Percentiles rank a stretch among this genome's conserved stretches.
phyloP scores from a whole-genome alignment of 2,797 vertebrate species.

The Spea hammondii region DNA sequence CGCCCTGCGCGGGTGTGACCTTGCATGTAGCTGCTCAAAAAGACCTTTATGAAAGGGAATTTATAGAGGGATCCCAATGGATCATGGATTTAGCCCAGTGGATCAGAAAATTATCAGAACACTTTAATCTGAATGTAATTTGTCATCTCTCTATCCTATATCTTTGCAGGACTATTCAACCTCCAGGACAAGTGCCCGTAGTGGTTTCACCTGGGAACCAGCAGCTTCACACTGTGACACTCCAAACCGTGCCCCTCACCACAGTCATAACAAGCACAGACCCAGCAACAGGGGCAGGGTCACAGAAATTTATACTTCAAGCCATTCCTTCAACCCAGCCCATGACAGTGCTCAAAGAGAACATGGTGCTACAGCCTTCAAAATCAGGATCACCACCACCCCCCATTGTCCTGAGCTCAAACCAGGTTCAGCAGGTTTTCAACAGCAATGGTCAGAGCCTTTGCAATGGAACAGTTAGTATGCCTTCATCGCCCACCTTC shows the following conservation, averaged over 20 bases:
- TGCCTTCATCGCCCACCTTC: constrained; percentile 68
- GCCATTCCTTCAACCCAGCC: constrained; percentile 76
- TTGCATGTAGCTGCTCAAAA: too few species aligned
- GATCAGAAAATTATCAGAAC: too few species aligned
- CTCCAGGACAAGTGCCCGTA: constrained; percentile 73
- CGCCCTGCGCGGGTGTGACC: too few species aligned
- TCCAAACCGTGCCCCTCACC: constrained; percentile 79
- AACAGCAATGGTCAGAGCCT: constrained; percentile 67
- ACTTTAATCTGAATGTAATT: too few species aligned
- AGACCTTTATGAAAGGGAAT: too few species aligned
- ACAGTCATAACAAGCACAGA: constrained; percentile 79
- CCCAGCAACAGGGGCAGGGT: constrained; percentile 63
- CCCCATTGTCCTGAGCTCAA: constrained; percentile 68
- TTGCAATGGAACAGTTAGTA: constrained; percentile 68
- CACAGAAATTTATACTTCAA: constrained; percentile 78
- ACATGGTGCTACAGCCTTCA: constrained; percentile 67
- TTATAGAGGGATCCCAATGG: too few species aligned
- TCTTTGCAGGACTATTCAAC: constrained; percentile 68
- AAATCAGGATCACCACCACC: constrained; percentile 68
- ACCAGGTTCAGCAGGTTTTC: constrained; percentile 72
- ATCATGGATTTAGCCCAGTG: too few species aligned
- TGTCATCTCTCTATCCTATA: constrained; percentile 15
- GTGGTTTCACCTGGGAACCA: constrained; percentile 72
- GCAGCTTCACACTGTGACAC: constrained; percentile 75
- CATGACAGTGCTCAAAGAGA: constrained; percentile 78